phyloP scores from a whole-genome alignment of 2,797 vertebrate genomes.

The Cichlasoma orientale region DNA sequence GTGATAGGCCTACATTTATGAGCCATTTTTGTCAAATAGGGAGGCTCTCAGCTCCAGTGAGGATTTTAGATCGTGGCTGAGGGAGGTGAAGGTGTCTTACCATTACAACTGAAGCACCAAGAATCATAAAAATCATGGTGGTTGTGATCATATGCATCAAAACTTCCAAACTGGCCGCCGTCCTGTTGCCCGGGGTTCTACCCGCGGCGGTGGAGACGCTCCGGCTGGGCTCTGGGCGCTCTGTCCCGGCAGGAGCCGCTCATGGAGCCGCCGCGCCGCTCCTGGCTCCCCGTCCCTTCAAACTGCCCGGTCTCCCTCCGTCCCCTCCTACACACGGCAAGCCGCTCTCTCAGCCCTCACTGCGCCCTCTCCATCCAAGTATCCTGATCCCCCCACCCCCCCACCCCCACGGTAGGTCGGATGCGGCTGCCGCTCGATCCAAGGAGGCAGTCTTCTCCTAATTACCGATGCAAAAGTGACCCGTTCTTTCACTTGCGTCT shows the following conservation, averaged over 20 bases:
- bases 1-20: conserved; percentile 3
- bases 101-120: conserved; percentile 98
- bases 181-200: conserved; percentile 81
- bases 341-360: conserved; percentile 67
- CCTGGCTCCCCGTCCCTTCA: conserved; percentile 79
- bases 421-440: conserved; percentile 65
- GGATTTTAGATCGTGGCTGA: conserved; percentile 29
- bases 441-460: conserved; percentile 63
- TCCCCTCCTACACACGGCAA: conserved; percentile 68
- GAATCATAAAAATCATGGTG: conserved; percentile 99
- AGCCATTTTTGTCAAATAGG: conserved; percentile 16
- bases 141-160: conserved; percentile 98
- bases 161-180: conserved; percentile 85
- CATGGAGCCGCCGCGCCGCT: conserved; percentile 83
- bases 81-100: conserved; percentile 82
- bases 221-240: conserved; percentile 78
- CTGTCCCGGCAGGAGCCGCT: conserved; percentile 80
- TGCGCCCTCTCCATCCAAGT: conserved; percentile 78
- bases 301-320: conserved; percentile 78
- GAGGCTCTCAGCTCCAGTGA: conserved; percentile 5
- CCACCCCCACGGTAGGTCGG: conserved; percentile 32
- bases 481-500: conserved; percentile 49
- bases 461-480: conserved; percentile 70
- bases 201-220: conserved; percentile 78
- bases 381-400: conserved; percentile 17